Conservation (phyloP, 2,888 invertebrate genomes). For the Pyrrhia umbra region DNA sequence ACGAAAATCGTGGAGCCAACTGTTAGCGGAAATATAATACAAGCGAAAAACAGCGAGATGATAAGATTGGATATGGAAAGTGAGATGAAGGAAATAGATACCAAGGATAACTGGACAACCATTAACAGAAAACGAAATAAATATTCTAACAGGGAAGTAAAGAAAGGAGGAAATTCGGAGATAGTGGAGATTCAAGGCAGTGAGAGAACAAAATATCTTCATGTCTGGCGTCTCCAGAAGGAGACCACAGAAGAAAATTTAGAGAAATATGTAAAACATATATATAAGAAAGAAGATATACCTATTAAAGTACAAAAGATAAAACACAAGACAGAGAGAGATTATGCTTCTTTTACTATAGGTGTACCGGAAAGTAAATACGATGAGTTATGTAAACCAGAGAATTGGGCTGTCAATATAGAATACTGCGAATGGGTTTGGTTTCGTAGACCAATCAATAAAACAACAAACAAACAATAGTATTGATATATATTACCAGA, state of each 20-base stretch:
- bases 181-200: background rate
- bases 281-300: background rate
- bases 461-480: background rate
- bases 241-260: background rate
- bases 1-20: no score
- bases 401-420: slow-evolving; percentile 50
- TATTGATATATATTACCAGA: slow-evolving; percentile 10
- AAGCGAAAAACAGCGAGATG: no score
- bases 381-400: slow-evolving; percentile 42
- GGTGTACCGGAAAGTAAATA: slow-evolving; percentile 51
- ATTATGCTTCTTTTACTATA: slow-evolving; percentile 59
- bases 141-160: slow-evolving; percentile 1
- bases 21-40: no score
- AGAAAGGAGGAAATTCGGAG: background rate
- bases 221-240: background rate
- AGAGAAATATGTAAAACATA: background rate
- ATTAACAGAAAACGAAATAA: background rate
- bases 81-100: no score
- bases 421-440: slow-evolving; percentile 59
- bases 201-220: background rate
- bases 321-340: slow-evolving; percentile 56
- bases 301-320: slow-evolving; percentile 50
- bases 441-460: slow-evolving; percentile 51
- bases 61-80: no score
- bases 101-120: background rate